phyloP scores from a whole-genome alignment of 1,140 invertebrate genomes.

The Drosophila melanica region DNA sequence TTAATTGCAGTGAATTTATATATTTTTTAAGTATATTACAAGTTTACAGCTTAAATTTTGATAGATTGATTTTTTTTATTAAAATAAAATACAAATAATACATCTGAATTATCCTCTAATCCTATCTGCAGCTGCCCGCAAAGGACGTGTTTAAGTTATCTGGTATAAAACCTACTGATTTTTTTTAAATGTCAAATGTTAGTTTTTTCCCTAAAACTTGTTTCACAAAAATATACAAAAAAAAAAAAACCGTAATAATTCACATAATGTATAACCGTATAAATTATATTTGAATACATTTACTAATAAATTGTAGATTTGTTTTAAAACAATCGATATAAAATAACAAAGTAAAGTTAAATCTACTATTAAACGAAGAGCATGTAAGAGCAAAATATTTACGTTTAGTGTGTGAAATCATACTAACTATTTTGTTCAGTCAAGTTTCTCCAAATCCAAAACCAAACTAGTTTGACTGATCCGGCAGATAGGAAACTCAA shows the following conservation, averaged over 20 bases:
- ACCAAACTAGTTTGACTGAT: conserved; percentile 15
- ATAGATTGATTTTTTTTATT: background rate
- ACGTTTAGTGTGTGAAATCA: conserved; percentile 7
- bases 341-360: conserved; percentile 46
- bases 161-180: conserved; percentile 39
- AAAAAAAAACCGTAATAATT: conserved; percentile 22
- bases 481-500: conserved; percentile 9
- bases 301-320: conserved; percentile 73
- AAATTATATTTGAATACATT: conserved; percentile 63
- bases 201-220: conserved; percentile 52
- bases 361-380: conserved; percentile 34
- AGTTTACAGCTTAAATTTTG: background rate
- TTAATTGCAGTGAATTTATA: background rate
- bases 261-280: conserved; percentile 64
- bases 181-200: conserved; percentile 54
- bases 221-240: conserved; percentile 54
- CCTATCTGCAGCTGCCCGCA: conserved; percentile 68
- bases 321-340: conserved; percentile 64
- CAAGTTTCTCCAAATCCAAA: conserved; percentile 4
- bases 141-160: conserved; percentile 79
- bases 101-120: conserved; percentile 1
- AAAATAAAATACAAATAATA: conserved; percentile 1
- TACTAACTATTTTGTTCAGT: conserved; percentile 24
- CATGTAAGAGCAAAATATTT: conserved; percentile 23
- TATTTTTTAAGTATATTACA: background rate